Percentiles rank a stretch among this genome's conserved stretches.
These are phyloP conservation scores for Steinernema carpocapsae DNA, from an alignment of 2,888 invertebrate species.

Conservation along the genomic window DNA sequence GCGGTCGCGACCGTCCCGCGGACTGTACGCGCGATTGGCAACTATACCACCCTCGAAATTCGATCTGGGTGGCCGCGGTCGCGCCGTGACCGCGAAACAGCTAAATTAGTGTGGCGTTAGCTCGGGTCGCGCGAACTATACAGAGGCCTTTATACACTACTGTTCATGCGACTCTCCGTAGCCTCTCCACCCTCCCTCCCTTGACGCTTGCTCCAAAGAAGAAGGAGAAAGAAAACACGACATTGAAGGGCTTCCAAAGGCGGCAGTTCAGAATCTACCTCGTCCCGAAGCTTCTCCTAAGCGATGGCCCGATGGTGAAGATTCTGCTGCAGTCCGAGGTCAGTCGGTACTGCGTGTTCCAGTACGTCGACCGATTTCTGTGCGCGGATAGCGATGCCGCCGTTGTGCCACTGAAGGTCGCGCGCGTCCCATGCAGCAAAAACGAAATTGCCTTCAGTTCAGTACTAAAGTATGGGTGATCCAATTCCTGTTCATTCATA, in stretches of 20 bases:
- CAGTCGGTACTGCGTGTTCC: constrained; percentile 93
- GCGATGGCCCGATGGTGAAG: constrained; percentile 87
- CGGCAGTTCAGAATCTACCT: constrained; percentile 85
- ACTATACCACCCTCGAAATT: too few relatives aligned
- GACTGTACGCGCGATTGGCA: too few relatives aligned
- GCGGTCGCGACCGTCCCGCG: too few relatives aligned
- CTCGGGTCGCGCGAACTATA: too few relatives aligned
- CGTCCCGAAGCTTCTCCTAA: constrained; percentile 88
- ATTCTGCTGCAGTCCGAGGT: constrained; percentile 93
- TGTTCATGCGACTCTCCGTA: too few relatives aligned
- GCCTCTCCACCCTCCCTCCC: too few relatives aligned
- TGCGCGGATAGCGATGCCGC: constrained; percentile 75
- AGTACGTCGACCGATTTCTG: constrained; percentile 85
- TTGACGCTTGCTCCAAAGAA: too few relatives aligned
- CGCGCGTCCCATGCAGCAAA: constrained; percentile 8
- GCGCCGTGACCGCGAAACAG: too few relatives aligned
- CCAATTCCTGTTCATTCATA: background rate
- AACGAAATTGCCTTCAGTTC: constrained; percentile 6
- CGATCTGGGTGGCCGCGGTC: too few relatives aligned
- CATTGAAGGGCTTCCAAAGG: constrained; percentile 67
- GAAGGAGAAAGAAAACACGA: background rate
- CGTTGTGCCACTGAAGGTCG: background rate
- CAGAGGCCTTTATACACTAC: too few relatives aligned
- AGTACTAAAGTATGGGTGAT: background rate
- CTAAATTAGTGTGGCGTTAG: too few relatives aligned